phyloP scores from a whole-genome alignment of 1,140 invertebrate genomes.

The Potamilus streckersoni region DNA sequence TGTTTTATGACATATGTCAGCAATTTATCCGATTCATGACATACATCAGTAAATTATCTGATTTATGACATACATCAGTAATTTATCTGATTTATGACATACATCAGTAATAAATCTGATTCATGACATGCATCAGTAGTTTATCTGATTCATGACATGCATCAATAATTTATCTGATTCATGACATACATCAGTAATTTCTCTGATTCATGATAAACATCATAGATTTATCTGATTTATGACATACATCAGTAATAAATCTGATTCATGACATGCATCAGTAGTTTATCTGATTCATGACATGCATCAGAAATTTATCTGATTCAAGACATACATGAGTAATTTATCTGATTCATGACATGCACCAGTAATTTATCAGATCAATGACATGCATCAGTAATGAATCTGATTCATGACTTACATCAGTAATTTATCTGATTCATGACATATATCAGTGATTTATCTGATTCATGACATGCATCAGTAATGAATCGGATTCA shows the following conservation, averaged over 20 bases:
- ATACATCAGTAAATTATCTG: too few relatives aligned
- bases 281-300: background rate
- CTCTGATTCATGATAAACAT: background rate
- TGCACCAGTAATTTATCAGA: background rate
- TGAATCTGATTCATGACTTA: background rate
- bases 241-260: background rate
- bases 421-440: background rate
- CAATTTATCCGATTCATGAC: background rate
- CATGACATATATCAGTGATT: too few relatives aligned
- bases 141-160: background rate
- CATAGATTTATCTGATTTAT: too few relatives aligned
- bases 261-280: background rate
- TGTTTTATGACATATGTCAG: background rate
- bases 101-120: too few relatives aligned
- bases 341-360: too few relatives aligned
- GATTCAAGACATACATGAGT: too few relatives aligned
- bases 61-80: background rate
- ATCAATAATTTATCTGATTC: background rate
- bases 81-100: background rate
- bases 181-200: background rate
- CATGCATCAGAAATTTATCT: background rate
- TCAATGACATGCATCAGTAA: background rate
- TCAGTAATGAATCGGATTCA: too few relatives aligned
- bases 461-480: too few relatives aligned
- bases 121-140: background rate